Base-by-base conservation (phyloP, 2,113 vertebrate genomes). In the Neomonachus schauinslandi region DNA sequence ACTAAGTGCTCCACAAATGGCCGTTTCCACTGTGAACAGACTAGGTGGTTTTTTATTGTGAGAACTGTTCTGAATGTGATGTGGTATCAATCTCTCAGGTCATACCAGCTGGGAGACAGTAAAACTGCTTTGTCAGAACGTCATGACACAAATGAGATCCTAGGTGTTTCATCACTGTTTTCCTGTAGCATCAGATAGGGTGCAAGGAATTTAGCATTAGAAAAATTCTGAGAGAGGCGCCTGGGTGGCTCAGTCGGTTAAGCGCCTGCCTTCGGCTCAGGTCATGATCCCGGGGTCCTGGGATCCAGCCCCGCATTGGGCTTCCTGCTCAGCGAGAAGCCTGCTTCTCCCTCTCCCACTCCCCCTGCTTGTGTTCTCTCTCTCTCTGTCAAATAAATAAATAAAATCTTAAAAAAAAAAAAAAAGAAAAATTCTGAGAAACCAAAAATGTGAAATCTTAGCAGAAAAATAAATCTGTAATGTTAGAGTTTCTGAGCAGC, bases 381-480 rank as follows among this genome's bases (percentile, higher is more conserved):
- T 51, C 31, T 33, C 5, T 31, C 28, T 65, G 28, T 31, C 63
- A 65, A 65, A 65, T 31, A 65, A 65, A 65, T 31, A 65, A 31
- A 16, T 15, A 67, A 67, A 67, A 67, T 33, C 63, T 67, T 13
- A 67, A 67, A 31, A 16, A 67, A 63, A 63, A 63, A 63, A 63
- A 63, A 63, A 9, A 22, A 55, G 5, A 77, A 67, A 76, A 69
- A 90, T 79, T 90, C 10, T 3, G 33, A 94, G 82, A 4, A 55
- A 31, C 13, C 51, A 85, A 39, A 94, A 92, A 63, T 77, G 36
- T 92, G 39, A 96, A 77, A 69, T 96, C 7, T 74, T 87, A 83
- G 42, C 26, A 89, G 61, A 89, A 89, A 90, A 89, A 18, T 61
- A 65, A 42, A 94, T 85, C 12, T 76, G 42, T 89, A 51, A 24